These are phyloP conservation scores for Lysandra coridon DNA, from an alignment of 2,888 invertebrate genomes.

Conservation along the genomic window DNA sequence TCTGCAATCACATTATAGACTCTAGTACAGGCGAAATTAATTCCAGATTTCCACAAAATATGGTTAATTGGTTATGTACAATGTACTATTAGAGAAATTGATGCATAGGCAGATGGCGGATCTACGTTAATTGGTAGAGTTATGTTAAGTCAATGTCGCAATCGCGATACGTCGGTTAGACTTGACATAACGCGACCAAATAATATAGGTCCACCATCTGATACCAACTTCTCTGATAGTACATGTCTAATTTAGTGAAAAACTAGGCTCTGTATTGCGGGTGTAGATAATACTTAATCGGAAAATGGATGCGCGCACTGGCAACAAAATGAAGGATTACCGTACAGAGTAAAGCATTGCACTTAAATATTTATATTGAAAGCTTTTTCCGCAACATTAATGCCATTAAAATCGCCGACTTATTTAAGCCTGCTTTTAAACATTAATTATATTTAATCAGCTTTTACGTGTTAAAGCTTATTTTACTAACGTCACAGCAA, in stretches of 20 bases:
- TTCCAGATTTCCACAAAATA: no score
- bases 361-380: not conserved
- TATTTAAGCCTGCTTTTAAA: not conserved
- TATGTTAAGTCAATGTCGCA: no score
- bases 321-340: not conserved
- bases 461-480: not conserved
- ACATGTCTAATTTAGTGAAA: not conserved
- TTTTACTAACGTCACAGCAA: not conserved
- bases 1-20: no score
- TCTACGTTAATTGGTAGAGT: no score
- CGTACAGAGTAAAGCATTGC: not conserved
- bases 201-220: no score
- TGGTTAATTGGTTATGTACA: no score
- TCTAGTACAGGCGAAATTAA: no score
- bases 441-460: not conserved
- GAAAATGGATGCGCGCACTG: not conserved
- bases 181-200: no score
- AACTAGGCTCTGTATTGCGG: not conserved
- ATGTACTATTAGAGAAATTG: no score
- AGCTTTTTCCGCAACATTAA: not conserved
- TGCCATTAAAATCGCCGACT: not conserved
- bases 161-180: no score
- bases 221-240: no score
- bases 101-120: no score
- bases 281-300: not conserved